A percentile compares a stretch with the other conserved stretches of the same genome.
Conservation (phyloP, 2,888 invertebrate species). For the Fragum whitleyi region DNA sequence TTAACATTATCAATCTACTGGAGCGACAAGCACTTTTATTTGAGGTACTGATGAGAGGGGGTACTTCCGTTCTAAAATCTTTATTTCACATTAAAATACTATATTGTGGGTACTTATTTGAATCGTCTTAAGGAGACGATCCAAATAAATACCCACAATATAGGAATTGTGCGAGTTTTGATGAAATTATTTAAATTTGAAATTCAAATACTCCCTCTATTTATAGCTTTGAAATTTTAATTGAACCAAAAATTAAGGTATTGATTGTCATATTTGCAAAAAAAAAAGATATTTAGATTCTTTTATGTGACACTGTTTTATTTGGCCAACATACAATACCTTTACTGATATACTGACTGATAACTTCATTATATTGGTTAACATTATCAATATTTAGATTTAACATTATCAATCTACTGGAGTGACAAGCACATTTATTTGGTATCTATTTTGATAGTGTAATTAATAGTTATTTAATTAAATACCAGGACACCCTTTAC, state of each 20-base stretch:
- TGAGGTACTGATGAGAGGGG: too few relatives aligned
- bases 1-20: not conserved
- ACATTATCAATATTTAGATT: constrained; percentile 13
- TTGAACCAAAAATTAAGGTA: too few relatives aligned
- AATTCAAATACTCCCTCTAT: too few relatives aligned
- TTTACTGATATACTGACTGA: not conserved
- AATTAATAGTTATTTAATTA: constrained; percentile 22
- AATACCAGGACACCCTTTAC: not conserved
- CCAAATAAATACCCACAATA: too few relatives aligned
- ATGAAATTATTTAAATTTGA: too few relatives aligned
- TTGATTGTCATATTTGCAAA: too few relatives aligned
- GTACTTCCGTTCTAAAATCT: too few relatives aligned
- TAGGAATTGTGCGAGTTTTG: not conserved
- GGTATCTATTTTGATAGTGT: constrained; percentile 20
- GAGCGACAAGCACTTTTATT: constrained; percentile 12
- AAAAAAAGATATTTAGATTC: too few relatives aligned
- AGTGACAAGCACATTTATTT: constrained; percentile 18
- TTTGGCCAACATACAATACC: constrained; percentile 16
- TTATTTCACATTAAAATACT: too few relatives aligned
- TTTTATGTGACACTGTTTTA: not conserved
- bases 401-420: constrained; percentile 9
- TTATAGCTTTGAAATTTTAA: too few relatives aligned
- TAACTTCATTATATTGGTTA: constrained; percentile 18
- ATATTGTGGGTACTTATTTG: too few relatives aligned
- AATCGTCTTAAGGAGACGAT: too few relatives aligned